Evolutionary conservation across 2,888 invertebrate genomes (phyloP), one percentile per base, ranked within the genome.

Genomic region (Drosophila ustulata): DNA sequence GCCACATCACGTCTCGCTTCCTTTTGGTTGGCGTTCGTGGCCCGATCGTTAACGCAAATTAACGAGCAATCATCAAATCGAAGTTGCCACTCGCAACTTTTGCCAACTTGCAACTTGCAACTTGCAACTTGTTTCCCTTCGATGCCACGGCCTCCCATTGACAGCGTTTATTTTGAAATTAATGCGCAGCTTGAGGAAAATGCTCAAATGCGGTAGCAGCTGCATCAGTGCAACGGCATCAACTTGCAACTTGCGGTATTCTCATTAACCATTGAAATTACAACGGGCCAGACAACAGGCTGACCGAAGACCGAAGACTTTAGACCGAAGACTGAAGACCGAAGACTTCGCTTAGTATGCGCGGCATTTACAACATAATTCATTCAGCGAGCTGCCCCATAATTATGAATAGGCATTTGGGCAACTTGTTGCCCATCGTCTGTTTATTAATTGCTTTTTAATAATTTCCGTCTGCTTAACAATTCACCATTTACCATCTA

Each of bases 1-100:
- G 18, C 18, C 18, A 18, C 18, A 18, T 18, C 18, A 18, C 11
- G 18, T 11, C 45, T 64, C 56, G 61, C 43, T 66, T 43, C 52
- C 30, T n/a, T 25, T 50, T 25, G 46, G 59, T 61, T 41, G 45
- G 32, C 32, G 69, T 82, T 30, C 46, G 63, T 63, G 50, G 43
- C 39, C 37, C 71, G 83, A 88, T 90, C 84, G 88, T 88, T 89
- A 89, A 90, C 88, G 71, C 82, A 90, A 90, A 90, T 89, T 89
- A 89, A 88, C 83, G 79, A 80, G 75, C 90, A 80, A 90, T 89
- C 89, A 90, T 89, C 89, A 90, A 90, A 89, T 90, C 89, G 88
- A 88, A 85, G 78, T 72, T 59, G 32, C 32, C 50, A 51, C 52
- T 25, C 41, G 34, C 9, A 18, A 30, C 30, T 26, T 11, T 32